Percentiles rank a stretch among this genome's conserved stretches.
Evolutionary conservation across 1,140 invertebrate genomes (phyloP).

Genomic region (Nymphalis io): DNA sequence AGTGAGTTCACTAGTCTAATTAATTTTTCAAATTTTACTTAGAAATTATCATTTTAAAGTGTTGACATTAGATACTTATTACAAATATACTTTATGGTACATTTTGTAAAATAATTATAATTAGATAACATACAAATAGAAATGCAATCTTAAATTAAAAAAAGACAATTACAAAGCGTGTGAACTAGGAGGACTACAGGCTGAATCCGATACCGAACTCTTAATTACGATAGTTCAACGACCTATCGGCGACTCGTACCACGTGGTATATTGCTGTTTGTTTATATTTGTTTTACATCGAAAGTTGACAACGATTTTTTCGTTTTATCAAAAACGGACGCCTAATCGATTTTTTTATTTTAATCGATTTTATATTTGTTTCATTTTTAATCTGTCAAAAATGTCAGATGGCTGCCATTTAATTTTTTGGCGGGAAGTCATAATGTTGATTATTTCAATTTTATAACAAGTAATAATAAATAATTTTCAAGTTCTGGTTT

Average conservation of each 20-base stretch:
- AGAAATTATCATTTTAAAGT: too few species aligned
- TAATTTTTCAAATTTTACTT: too few species aligned
- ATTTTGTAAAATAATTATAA: too few species aligned
- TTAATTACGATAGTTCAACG: constrained; percentile 47
- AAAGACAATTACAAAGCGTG: constrained; percentile 30
- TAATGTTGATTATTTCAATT: background rate
- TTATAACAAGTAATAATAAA: too few species aligned
- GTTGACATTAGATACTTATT: too few species aligned
- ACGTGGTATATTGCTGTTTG: constrained; percentile 34
- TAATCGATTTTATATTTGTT: background rate
- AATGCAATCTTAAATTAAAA: too few species aligned
- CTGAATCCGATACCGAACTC: constrained; percentile 40
- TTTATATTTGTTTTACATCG: constrained; percentile 29
- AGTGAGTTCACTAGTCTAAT: too few species aligned
- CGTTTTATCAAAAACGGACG: background rate
- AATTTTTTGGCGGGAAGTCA: constrained; percentile 7
- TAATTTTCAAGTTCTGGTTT: too few species aligned
- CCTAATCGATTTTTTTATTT: background rate
- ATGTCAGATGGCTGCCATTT: background rate
- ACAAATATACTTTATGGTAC: too few species aligned
- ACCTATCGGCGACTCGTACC: constrained; percentile 28
- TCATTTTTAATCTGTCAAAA: background rate
- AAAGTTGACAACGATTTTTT: constrained; percentile 14
- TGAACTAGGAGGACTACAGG: constrained; percentile 35
- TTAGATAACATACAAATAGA: too few species aligned